Percentiles rank a stretch among this genome's conserved stretches.
Conservation (phyloP, 64 coral and sea anemone genomes). For the Dendronephthya gigantea region DNA sequence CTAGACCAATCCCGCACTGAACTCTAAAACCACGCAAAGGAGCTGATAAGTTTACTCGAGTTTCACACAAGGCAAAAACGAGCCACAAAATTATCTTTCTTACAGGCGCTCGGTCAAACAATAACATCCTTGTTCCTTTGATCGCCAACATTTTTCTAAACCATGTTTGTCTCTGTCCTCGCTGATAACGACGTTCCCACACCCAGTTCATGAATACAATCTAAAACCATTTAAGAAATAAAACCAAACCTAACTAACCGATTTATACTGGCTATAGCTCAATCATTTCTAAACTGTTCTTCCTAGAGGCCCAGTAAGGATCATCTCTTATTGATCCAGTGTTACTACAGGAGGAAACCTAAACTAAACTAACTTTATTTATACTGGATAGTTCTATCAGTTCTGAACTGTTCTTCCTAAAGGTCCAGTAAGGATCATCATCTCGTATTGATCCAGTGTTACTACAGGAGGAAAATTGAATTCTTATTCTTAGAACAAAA, state of each 20-base stretch:
- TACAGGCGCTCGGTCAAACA: slow-evolving; percentile 91
- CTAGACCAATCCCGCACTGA: slow-evolving; percentile 71
- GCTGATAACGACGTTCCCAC: slow-evolving; percentile 68
- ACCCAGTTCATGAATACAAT: slow-evolving; percentile 77
- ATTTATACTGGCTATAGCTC: not conserved
- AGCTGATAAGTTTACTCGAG: not conserved
- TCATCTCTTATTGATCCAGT: too few relatives aligned
- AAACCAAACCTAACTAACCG: not conserved
- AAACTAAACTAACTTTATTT: too few relatives aligned
- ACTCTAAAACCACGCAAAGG: slow-evolving; percentile 25
- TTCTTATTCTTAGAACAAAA: too few relatives aligned
- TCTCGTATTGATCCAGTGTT: too few relatives aligned
- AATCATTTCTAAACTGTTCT: not conserved
- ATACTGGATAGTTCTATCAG: too few relatives aligned
- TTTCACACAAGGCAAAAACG: not conserved
- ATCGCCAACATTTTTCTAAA: slow-evolving; percentile 79
- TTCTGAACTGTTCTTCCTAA: too few relatives aligned
- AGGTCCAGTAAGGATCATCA: too few relatives aligned
- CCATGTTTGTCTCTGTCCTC: slow-evolving; percentile 76
- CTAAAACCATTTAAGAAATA: not conserved
- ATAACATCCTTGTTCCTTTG: slow-evolving; percentile 61
- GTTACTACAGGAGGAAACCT: too few relatives aligned
- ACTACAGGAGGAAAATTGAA: too few relatives aligned
- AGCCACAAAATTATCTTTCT: not conserved
- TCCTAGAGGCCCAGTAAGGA: too few relatives aligned